Base-by-base conservation (phyloP, 2,797 vertebrate genomes). In the Telmatherina bonti region DNA sequence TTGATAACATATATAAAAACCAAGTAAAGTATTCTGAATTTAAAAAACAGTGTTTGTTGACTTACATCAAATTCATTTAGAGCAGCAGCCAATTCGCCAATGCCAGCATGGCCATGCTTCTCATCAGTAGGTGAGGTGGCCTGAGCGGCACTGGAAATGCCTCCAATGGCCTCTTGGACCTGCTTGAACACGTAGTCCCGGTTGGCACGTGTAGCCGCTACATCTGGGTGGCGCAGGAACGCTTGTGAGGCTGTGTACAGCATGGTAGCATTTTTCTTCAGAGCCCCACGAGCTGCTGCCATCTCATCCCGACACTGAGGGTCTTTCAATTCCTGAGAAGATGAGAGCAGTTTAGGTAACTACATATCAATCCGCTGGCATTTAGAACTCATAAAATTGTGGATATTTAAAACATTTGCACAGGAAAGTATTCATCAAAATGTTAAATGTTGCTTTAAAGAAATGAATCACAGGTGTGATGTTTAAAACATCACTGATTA, bases 191-290 rank as follows among this genome's bases (percentile, higher is more conserved):
- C 98, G 0, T 99, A 99, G 88, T 99, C 98, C 16, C 98, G 92
- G 92, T 99, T 99, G 85, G 98, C 98, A 41, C 97, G 95, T 0
- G 98, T 99, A 51, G 98, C 98, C 0, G 98, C 97, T 2, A 99
- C 98, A 0, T 99, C 98, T 0, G 98, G 97, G 81, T 99, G 98
- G 62, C 97, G 96, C 70, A 99, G 96, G 72, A 96, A 99, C 0
- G 98, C 98, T 88, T 99, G 98, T 0, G 98, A 99, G 26, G 98
- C 98, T 0, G 97, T 99, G 83, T 99, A 99, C 62, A 99, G 51
- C 98, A 99, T 99, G 0, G 98, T 99, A 89, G 98, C 98, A 0
- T 99, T 99, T 89, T 99, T 99, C 94, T 99, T 99, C 51, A 99
- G 94, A 35, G 97, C 97, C 0, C 98, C 98, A 0, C 98, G 95